These are phyloP conservation scores for Brachypteracias leptosomus DNA, from an alignment of 2,113 vertebrate genomes.

Conservation along the genomic window DNA sequence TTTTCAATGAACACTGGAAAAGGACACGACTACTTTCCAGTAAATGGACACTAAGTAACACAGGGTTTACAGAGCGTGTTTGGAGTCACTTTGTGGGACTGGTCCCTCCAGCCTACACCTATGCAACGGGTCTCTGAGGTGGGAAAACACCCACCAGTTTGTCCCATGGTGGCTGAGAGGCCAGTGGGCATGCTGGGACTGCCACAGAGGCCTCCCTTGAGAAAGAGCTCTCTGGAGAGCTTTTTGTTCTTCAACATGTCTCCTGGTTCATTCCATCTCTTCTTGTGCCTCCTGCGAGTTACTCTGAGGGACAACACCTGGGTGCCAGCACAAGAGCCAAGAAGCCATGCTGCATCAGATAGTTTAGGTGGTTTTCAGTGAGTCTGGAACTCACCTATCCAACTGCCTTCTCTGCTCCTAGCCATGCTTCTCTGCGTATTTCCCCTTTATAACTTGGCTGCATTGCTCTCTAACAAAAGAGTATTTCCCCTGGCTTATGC, in stretches of 20 bases:
- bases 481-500: background rate
- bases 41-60: background rate
- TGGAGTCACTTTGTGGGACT: background rate
- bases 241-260: background rate
- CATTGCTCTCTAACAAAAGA: background rate
- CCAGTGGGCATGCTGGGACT: background rate
- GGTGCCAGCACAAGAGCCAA: background rate
- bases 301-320: background rate
- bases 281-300: background rate
- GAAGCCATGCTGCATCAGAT: background rate
- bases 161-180: background rate
- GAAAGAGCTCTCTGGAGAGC: background rate
- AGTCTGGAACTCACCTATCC: background rate
- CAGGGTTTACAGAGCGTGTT: background rate
- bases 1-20: background rate
- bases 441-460: background rate
- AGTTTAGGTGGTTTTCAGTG: background rate
- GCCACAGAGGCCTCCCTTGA: background rate
- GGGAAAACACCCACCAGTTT: fast-evolving
- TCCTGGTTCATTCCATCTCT: background rate
- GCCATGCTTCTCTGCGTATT: background rate
- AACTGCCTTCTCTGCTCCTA: background rate
- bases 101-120: background rate
- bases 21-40: background rate
- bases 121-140: background rate